Conservation (phyloP, 2,113 vertebrate genomes). For the Genyomyrus donnyi region DNA sequence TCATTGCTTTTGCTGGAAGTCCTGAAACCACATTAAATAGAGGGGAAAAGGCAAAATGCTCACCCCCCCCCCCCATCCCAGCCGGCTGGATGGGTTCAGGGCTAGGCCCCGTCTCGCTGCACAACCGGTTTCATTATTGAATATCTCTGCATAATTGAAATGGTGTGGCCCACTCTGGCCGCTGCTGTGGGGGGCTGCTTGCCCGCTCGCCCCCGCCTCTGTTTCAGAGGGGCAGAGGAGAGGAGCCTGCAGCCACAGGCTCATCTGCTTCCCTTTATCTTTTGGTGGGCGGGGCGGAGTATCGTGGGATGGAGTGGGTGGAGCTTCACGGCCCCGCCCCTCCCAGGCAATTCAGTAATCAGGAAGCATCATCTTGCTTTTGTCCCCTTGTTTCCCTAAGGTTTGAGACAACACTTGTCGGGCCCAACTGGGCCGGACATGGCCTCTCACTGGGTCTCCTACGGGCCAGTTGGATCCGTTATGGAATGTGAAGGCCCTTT, state of each 20-base stretch:
- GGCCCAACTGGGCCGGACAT: neutral
- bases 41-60: conserved; percentile 57
- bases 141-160: neutral
- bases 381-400: conserved; percentile 38
- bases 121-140: conserved; percentile 18
- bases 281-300: neutral
- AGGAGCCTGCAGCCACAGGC: no score
- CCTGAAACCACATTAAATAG: conserved; percentile 57
- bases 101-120: conserved; percentile 36
- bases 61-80: conserved; percentile 37
- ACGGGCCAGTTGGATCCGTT: neutral
- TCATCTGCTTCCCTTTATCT: conserved; percentile 9
- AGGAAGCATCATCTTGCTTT: conserved; percentile 29
- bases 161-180: neutral
- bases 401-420: conserved; percentile 16
- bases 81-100: conserved; percentile 42
- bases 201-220: neutral
- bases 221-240: neutral
- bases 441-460: neutral
- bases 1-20: conserved; percentile 57
- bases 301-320: neutral
- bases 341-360: conserved; percentile 20
- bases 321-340: neutral
- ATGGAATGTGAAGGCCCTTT: neutral
- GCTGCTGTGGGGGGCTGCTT: neutral